Conservation (phyloP, 1,140 invertebrate genomes). For the Meloidogyne exigua region DNA sequence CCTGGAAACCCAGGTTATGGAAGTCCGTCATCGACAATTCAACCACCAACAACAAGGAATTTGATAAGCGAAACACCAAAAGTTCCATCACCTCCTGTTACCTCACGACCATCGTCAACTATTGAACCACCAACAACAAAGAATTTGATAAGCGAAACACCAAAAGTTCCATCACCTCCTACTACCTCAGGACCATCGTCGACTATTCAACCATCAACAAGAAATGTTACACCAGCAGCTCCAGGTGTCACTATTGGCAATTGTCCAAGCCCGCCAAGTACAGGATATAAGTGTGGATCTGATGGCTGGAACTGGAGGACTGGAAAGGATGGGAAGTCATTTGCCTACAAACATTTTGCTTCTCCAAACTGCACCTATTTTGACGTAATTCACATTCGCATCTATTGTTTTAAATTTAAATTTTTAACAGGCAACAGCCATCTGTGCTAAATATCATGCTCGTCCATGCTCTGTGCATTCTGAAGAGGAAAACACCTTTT, state of each 20-base stretch:
- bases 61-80: too few species aligned
- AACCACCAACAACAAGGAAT: too few species aligned
- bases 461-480: neutral
- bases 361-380: neutral
- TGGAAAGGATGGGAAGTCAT: neutral
- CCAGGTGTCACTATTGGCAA: neutral
- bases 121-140: too few species aligned
- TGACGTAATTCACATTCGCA: neutral
- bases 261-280: neutral
- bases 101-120: too few species aligned
- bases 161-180: too few species aligned
- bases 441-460: neutral
- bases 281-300: neutral
- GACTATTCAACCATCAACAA: too few species aligned
- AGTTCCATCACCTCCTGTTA: too few species aligned
- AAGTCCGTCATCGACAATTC: neutral
- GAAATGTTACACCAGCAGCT: neutral
- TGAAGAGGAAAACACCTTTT: neutral
- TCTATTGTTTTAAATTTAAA: neutral
- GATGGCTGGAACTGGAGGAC: neutral
- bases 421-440: neutral
- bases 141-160: too few species aligned
- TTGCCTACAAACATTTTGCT: neutral
- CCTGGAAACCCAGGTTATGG: neutral
- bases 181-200: too few species aligned